Evolutionary conservation across 2,113 vertebrate genomes (phyloP).

Genomic region (Pyrgilauda ruficollis): DNA sequence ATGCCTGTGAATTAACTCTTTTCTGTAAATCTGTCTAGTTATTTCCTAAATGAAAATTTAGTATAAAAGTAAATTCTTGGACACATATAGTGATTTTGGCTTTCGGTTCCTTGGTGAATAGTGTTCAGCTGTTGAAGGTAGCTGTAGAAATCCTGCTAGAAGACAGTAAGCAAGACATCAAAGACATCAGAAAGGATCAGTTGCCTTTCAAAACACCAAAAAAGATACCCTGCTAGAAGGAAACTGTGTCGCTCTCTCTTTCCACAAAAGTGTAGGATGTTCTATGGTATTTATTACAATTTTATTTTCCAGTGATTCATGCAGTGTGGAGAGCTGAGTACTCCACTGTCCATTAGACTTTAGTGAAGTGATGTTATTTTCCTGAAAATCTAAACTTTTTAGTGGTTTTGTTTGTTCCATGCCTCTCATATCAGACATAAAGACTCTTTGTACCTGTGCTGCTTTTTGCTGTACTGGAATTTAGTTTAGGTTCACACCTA

Average conservation of each 20-base stretch:
- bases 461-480: background rate
- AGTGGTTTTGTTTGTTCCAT: background rate
- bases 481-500: background rate
- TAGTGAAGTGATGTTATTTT: background rate
- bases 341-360: background rate
- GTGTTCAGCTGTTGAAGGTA: background rate
- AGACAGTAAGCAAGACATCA: background rate
- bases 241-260: background rate
- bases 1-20: background rate
- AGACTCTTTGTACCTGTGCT: background rate
- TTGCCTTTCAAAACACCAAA: background rate
- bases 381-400: background rate
- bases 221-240: background rate
- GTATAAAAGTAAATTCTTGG: background rate
- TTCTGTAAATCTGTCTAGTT: background rate
- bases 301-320: background rate
- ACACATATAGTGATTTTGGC: background rate
- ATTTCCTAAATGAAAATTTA: background rate
- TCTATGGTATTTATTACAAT: background rate
- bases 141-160: background rate
- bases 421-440: background rate
- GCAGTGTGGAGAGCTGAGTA: background rate
- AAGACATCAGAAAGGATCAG: background rate
- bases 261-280: background rate
- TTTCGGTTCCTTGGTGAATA: background rate